Conservation (phyloP, 2,113 vertebrate genomes). For the Rynchops niger region DNA sequence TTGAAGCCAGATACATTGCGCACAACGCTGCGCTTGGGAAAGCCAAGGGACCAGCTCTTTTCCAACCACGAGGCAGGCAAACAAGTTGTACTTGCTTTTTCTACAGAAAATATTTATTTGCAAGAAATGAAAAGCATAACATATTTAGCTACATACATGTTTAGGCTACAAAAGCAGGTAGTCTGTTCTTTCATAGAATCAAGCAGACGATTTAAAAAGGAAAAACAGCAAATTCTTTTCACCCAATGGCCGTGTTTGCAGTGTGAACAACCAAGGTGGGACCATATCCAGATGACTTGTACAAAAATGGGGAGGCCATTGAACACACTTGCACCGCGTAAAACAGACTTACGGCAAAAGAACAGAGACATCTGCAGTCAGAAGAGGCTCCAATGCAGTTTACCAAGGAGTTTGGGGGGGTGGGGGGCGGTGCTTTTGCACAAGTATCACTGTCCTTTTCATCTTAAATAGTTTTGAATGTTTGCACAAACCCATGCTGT, state of each 20-base stretch:
- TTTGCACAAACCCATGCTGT: not conserved
- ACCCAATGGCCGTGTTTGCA: conserved; percentile 1
- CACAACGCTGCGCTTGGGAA: fast-evolving
- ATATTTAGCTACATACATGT: conserved; percentile 67
- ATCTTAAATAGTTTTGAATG: not conserved
- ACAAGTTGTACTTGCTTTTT: conserved; percentile 50
- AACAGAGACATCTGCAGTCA: not conserved
- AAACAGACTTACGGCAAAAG: not conserved
- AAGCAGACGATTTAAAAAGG: conserved; percentile 43
- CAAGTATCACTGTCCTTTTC: not conserved
- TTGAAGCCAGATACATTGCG: not conserved
- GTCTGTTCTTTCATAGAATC: conserved; percentile 44
- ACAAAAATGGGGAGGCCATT: conserved; percentile 4
- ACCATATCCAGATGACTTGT: not conserved
- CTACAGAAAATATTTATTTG: conserved; percentile 83
- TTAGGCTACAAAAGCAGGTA: conserved; percentile 68
- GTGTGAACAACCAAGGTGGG: not conserved
- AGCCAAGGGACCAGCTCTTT: not conserved
- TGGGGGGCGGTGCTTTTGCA: not conserved
- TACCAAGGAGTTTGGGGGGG: not conserved
- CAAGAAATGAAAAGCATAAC: conserved; percentile 76
- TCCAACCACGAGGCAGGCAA: not conserved
- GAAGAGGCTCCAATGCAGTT: not conserved
- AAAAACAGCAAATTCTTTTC: conserved; percentile 25
- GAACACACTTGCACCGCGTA: not conserved